Base-by-base conservation (phyloP, 2,797 vertebrate genomes). In the Mormyrops attenuatus region DNA sequence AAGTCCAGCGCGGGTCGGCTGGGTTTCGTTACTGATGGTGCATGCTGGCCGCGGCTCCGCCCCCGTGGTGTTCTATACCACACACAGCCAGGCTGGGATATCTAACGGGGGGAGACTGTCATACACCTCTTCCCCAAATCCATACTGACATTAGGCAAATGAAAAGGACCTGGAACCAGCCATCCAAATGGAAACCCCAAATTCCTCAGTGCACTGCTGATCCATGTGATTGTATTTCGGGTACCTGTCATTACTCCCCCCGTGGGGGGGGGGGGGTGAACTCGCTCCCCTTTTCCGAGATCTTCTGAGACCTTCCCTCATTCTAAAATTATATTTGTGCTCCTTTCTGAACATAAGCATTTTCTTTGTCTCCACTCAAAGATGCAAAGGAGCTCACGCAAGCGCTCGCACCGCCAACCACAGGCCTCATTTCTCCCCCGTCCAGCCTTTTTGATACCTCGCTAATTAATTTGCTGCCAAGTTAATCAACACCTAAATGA, bases 401-500 rank as follows among this genome's bases (percentile, higher is more conserved):
- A 49, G 69, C 34, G 41, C 89, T 90, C 57, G 49, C 69, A 82
- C 44, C 66, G 63, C 26, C n/a, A 90, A 84, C 55, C 85, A 41
- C 47, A 13, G 50, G 63, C 47, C 34, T 26, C 41, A 20, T 20
- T 88, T 82, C 55, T 84, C 38, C 50, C 66, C 38, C 20, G 50
- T 80, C 52, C 89, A 66, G 73, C 53, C 89, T 88, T 69, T 87
- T 84, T 53, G 63, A 90, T 88, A 88, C 85, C 85, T 88, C 41
- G 85, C 85, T 90, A 88, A 88, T 82, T 84, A 90, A 90, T 85
- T 82, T 88, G 69, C 89, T 88, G 87, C 73, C 69, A 90, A 90
- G 87, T 90, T 84, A 88, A 88, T 90, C 89, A 88, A 84, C 89
- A 88, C 53, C 89, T 90, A 88, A 90, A 90, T 88, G 86, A 88